Base-by-base conservation (phyloP, 2,888 invertebrate species). In the Drosophila macrothrix region DNA sequence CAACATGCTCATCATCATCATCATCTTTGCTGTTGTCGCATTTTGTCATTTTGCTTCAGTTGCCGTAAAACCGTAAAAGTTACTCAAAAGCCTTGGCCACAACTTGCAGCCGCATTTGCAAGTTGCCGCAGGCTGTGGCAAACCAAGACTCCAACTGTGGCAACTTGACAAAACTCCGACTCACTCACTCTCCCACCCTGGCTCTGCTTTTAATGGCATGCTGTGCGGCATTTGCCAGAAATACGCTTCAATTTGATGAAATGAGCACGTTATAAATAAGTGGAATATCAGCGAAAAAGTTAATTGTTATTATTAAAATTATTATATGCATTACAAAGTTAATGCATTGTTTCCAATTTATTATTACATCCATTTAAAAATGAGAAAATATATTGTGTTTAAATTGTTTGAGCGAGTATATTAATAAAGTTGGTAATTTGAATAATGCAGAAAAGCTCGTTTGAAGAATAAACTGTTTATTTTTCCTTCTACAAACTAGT, bases 81-180 rank as follows among this genome's bases (percentile, higher is more conserved):
- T 62, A 41, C 43, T 52, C 52, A 55, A 70, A 70, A 66, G 53
- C 50, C 43, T 52, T 31, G 35, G 41, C 69, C 41, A 61, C 46
- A 76, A 67, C 70, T 69, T 71, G 64, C 56, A 56, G 43, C 73
- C 55, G 43, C 73, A 60, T 63, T 69, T 46, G 63, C 28, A n/a
- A 61, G 37, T 55, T 55, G 67, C 80, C 78, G 49, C 80, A 65
- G 65, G 65, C 65, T 80, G 73, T 65, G 77, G 76, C 52, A 62
- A 69, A 28, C 70, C 78, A 60, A 62, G 60, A 43, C 52, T 65
- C 61, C 49, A 52, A 74, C 67, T 77, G 79, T 71, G 70, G 71
- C 66, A 79, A 71, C 29, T 72, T 70, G 60, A 63, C 65, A 65
- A 59, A 66, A 58, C 56, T 37, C 49, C 33, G 9, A 3, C 56